A percentile compares a stretch with the other conserved stretches of the same genome.
These are phyloP conservation scores for Microcebus griseorufus DNA, from an alignment of 2,113 vertebrate species.

Conservation along the genomic window DNA sequence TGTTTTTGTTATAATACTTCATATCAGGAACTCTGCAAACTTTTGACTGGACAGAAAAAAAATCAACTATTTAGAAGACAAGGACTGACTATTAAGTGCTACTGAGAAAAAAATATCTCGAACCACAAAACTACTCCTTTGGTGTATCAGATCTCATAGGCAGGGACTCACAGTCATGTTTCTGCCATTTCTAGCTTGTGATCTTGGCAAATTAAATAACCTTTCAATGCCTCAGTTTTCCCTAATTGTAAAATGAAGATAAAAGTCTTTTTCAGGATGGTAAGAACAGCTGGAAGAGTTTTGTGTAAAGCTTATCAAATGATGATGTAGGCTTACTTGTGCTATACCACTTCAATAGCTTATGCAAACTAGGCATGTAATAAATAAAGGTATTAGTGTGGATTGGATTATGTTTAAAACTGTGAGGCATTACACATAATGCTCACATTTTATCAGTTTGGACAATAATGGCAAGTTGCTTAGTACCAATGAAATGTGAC, in stretches of 20 bases:
- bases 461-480: neutral
- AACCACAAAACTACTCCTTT: neutral
- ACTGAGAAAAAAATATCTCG: neutral
- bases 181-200: neutral
- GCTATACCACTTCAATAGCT: neutral
- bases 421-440: neutral
- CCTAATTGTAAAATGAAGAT: neutral
- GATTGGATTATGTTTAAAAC: neutral
- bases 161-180: neutral
- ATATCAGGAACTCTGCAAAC: neutral
- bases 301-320: neutral
- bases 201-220: neutral
- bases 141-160: neutral
- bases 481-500: neutral
- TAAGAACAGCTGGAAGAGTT: neutral
- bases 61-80: neutral
- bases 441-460: neutral
- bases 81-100: neutral
- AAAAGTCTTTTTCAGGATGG: neutral
- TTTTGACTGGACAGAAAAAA: neutral
- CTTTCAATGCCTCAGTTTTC: neutral
- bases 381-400: neutral
- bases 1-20: neutral
- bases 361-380: neutral
- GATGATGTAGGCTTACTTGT: neutral